These are phyloP conservation scores for Ophiodon elongatus DNA, from an alignment of 2,113 vertebrate species.

Conservation along the genomic window DNA sequence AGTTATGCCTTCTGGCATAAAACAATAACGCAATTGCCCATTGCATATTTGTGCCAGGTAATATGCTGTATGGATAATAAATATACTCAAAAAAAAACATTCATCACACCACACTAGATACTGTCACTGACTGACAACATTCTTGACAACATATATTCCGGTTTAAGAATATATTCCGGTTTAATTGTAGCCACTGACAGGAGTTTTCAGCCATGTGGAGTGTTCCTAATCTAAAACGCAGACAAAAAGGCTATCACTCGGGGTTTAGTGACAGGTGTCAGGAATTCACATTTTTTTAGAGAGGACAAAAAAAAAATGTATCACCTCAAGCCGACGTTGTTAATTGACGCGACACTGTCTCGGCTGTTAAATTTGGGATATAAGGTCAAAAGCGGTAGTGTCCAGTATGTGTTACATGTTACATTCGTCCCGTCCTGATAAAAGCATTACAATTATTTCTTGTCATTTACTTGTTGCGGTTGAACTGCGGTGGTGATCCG, in stretches of 20 bases:
- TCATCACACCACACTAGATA: too few species aligned
- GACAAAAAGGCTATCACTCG: conserved; percentile 34
- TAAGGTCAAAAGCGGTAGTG: neutral
- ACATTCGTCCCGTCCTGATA: neutral
- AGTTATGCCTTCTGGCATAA: neutral
- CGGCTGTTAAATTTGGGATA: conserved; percentile 2
- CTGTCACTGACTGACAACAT: neutral
- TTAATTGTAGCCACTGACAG: neutral
- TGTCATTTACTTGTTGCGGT: conserved; percentile 78
- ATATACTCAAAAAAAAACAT: neutral
- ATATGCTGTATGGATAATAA: too few species aligned
- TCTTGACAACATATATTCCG: neutral
- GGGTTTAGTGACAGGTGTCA: conserved; percentile 12
- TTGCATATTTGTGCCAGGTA: neutral
- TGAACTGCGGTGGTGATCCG: conserved; percentile 28
- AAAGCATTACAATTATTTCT: neutral
- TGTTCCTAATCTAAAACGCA: conserved; percentile 19
- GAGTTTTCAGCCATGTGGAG: conserved; percentile 2
- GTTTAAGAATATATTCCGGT: neutral
- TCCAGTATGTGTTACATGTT: neutral
- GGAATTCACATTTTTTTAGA: neutral
- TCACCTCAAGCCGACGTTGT: neutral
- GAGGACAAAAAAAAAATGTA: neutral
- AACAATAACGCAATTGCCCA: neutral
- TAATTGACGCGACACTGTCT: conserved; percentile 22